phyloP scores from a whole-genome alignment of 2,113 vertebrate species.

The Malurus elegans region DNA sequence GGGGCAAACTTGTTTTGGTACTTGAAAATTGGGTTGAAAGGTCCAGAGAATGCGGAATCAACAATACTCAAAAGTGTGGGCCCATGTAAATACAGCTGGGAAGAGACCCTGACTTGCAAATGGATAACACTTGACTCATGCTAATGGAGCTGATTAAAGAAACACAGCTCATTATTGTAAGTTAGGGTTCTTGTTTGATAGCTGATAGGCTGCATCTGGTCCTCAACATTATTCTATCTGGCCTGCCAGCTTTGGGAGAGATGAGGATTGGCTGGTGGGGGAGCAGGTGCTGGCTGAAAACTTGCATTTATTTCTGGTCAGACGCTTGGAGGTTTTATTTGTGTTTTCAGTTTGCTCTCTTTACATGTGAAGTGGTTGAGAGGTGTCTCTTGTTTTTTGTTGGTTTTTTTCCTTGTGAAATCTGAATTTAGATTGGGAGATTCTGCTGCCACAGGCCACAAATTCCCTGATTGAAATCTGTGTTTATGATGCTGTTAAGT shows the following conservation, averaged over 20 bases:
- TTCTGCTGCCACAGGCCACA: not conserved
- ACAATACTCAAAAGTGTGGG: not conserved
- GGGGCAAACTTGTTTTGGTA: not conserved
- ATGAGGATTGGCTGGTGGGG: not conserved
- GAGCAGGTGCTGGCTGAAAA: conserved; percentile 43
- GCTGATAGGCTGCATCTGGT: conserved; percentile 46
- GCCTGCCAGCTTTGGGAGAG: not conserved
- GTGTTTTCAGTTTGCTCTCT: not conserved
- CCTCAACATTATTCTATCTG: conserved; percentile 5
- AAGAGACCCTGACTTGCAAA: conserved; percentile 17
- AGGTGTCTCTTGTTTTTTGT: not conserved
- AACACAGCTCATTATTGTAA: conserved; percentile 14
- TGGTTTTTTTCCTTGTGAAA: not conserved
- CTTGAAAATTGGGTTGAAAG: not conserved
- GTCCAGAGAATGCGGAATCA: not conserved
- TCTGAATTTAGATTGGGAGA: not conserved
- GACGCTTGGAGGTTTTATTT: not conserved
- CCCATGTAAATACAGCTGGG: conserved; percentile 28
- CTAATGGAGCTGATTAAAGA: conserved; percentile 32
- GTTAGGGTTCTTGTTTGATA: not conserved
- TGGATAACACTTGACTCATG: not conserved
- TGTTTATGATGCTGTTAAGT: not conserved
- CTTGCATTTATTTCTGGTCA: not conserved
- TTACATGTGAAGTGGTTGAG: not conserved
- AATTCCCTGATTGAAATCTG: not conserved